Evolutionary conservation across 2,888 invertebrate genomes (phyloP).

Genomic region (Cantharis nigra): DNA sequence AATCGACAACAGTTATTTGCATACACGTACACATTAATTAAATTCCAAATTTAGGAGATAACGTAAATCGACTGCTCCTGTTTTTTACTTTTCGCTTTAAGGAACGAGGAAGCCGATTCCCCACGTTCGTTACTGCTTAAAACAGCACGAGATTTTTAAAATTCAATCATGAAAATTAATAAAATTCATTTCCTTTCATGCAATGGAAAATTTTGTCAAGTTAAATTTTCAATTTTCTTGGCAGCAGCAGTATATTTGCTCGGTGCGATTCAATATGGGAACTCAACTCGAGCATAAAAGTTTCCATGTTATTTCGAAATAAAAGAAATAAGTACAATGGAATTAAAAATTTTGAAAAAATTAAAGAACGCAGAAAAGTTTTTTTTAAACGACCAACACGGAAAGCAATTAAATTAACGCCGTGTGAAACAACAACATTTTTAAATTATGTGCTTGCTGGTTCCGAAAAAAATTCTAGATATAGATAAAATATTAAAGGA

Average conservation of each 20-base stretch:
- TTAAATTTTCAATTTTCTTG: not conserved
- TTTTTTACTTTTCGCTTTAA: not conserved
- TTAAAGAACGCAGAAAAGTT: not conserved
- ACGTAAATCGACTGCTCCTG: not conserved
- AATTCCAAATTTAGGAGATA: not conserved
- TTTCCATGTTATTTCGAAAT: not conserved
- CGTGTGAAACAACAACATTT: not conserved
- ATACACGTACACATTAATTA: not conserved
- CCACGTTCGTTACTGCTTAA: not conserved
- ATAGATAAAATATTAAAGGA: not conserved
- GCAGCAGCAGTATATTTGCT: not conserved
- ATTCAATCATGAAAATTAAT: not conserved
- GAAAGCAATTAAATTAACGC: not conserved
- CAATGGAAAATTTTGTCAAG: not conserved
- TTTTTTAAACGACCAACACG: not conserved
- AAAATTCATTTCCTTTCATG: not conserved
- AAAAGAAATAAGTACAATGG: not conserved
- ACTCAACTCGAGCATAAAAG: not conserved
- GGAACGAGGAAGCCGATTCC: not conserved
- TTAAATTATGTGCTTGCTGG: not conserved
- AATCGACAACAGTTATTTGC: not conserved
- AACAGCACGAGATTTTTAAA: not conserved
- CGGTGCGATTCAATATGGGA: not conserved
- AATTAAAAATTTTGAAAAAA: not conserved
- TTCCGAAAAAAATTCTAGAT: not conserved